Percentiles rank a stretch among this genome's conserved stretches.
Evolutionary conservation across 2,113 vertebrate species (phyloP).

Genomic region (Tragelaphus scriptus): DNA sequence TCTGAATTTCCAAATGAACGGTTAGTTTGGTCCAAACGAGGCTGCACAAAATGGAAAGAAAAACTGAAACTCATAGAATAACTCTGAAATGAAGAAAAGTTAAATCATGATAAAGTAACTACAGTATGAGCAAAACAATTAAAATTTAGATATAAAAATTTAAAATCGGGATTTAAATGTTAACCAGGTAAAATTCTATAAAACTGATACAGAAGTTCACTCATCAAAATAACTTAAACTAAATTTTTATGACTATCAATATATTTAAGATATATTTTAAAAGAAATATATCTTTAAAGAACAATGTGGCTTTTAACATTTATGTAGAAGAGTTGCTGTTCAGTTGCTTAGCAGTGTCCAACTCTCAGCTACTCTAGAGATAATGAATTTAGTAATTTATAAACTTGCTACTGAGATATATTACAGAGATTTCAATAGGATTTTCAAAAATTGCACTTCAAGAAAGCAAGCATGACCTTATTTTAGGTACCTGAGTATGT

Average conservation of each 20-base stretch:
- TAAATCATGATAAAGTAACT: slow-evolving; percentile 18
- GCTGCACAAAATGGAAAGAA: slow-evolving; percentile 75
- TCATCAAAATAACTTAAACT: background rate
- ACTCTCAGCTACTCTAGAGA: background rate
- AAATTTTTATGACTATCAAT: slow-evolving; percentile 20
- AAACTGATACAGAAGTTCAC: background rate
- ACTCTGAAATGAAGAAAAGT: slow-evolving; percentile 23
- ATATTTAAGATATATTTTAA: background rate
- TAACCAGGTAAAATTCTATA: background rate
- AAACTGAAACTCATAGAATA: background rate
- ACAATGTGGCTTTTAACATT: background rate
- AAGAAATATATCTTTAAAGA: slow-evolving; percentile 4
- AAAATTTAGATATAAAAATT: slow-evolving; percentile 15
- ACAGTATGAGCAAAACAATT: background rate
- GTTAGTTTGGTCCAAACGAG: slow-evolving; percentile 84
- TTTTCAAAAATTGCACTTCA: background rate
- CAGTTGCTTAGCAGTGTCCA: background rate
- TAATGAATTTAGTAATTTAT: background rate
- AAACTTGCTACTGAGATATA: background rate
- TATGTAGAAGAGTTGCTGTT: background rate
- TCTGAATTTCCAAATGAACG: slow-evolving; percentile 77
- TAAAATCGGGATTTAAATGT: background rate
- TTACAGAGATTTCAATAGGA: background rate
- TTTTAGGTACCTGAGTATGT: background rate
- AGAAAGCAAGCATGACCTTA: background rate